A percentile compares a stretch with the other conserved stretches of the same genome.
phyloP scores from a whole-genome alignment of 2,888 invertebrate genomes.

The Tetanocera ferruginea region DNA sequence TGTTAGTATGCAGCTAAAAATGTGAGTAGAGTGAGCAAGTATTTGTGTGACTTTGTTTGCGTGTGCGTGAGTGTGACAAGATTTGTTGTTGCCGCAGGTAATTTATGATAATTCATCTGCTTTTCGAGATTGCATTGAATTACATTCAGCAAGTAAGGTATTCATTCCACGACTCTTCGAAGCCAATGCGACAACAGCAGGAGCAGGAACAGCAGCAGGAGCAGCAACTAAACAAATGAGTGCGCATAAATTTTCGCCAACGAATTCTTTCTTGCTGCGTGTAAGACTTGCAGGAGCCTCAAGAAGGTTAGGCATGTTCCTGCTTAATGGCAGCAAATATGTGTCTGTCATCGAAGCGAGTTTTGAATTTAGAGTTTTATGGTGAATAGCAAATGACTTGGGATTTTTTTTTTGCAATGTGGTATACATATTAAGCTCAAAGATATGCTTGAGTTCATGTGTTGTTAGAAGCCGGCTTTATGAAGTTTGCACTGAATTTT shows the following conservation, averaged over 20 bases:
- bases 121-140: conserved; percentile 18
- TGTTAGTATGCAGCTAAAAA: neutral
- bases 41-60: conserved; percentile 46
- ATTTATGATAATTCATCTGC: conserved; percentile 60
- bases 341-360: too few relatives aligned
- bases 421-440: neutral
- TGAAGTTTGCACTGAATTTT: too few relatives aligned
- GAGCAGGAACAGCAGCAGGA: neutral
- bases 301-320: neutral
- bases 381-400: neutral
- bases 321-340: too few relatives aligned
- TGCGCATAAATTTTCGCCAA: conserved; percentile 1
- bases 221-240: neutral
- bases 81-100: conserved; percentile 55
- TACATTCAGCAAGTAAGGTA: neutral
- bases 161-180: neutral
- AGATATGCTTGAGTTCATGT: too few relatives aligned
- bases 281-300: neutral
- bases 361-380: neutral
- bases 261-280: neutral
- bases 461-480: too few relatives aligned
- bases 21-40: conserved; percentile 41
- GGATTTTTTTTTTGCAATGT: neutral
- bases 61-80: conserved; percentile 30
- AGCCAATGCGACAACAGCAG: neutral